phyloP scores from a whole-genome alignment of 2,113 vertebrate genomes.

The Cheilinus undulatus region DNA sequence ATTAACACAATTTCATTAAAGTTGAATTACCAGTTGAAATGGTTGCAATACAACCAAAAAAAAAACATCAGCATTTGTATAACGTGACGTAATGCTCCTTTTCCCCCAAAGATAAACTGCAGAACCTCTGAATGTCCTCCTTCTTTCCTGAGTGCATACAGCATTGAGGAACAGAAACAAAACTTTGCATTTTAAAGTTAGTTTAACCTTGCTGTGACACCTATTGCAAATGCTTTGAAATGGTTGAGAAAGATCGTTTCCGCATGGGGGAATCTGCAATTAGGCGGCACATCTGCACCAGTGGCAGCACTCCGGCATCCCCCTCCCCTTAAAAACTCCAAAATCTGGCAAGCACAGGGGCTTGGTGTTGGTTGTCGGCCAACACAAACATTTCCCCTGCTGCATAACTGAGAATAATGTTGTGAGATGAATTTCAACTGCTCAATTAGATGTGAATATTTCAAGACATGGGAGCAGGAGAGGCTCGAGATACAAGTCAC shows the following conservation, averaged over 20 bases:
- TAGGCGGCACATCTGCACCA: constrained; percentile 79
- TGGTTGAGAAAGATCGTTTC: constrained; percentile 77
- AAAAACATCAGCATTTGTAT: constrained; percentile 9
- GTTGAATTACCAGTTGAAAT: constrained; percentile 4
- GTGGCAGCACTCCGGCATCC: constrained; percentile 39
- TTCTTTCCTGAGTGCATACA: constrained; percentile 20
- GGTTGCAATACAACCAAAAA: constrained; percentile 20
- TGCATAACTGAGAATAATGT: constrained; percentile 66
- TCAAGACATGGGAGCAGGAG: constrained; percentile 22
- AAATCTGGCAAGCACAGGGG: constrained; percentile 49
- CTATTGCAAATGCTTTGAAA: constrained; percentile 80
- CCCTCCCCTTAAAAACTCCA: constrained; percentile 43
- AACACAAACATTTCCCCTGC: constrained; percentile 72
- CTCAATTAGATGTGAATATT: constrained; percentile 73
- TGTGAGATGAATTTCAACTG: constrained; percentile 69
- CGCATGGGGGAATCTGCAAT: constrained; percentile 77
- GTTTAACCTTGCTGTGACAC: constrained; percentile 81
- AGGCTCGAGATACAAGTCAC: constrained; percentile 5
- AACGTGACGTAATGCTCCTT: neutral
- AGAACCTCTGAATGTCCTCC: constrained; percentile 32
- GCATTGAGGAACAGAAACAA: constrained; percentile 53
- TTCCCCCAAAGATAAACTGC: constrained; percentile 23
- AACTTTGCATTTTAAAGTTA: constrained; percentile 73
- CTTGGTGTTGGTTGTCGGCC: constrained; percentile 66
- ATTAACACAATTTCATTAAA: too few species aligned